These are phyloP conservation scores for Lagodon rhomboides DNA, from an alignment of 2,797 vertebrate species.

Conservation along the genomic window DNA sequence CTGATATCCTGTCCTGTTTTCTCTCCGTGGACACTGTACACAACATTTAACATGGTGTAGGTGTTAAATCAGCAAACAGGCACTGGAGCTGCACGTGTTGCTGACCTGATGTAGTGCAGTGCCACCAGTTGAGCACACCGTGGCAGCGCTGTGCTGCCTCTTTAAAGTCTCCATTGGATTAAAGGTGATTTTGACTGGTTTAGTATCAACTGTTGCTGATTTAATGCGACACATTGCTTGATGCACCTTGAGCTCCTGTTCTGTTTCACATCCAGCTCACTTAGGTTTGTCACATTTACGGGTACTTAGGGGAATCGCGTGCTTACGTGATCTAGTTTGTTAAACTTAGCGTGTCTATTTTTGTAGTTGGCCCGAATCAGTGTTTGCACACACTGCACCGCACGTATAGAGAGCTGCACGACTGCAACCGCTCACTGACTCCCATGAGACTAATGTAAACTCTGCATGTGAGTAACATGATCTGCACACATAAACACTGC, in stretches of 20 bases:
- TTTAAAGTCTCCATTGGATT: neutral
- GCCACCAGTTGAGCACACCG: slow-evolving; percentile 63
- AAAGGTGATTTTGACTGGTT: slow-evolving; percentile 29
- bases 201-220: slow-evolving; percentile 31
- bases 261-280: slow-evolving; percentile 9
- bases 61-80: neutral
- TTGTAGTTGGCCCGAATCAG: slow-evolving; percentile 39
- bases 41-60: neutral
- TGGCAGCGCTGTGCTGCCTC: slow-evolving; percentile 70
- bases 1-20: slow-evolving; percentile 12
- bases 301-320: neutral
- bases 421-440: slow-evolving; percentile 42
- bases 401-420: slow-evolving; percentile 12
- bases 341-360: slow-evolving; percentile 67
- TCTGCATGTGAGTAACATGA: slow-evolving; percentile 60
- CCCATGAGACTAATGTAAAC: slow-evolving; percentile 47
- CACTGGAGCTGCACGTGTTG: neutral
- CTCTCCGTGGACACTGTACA: neutral
- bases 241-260: neutral
- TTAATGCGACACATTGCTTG: slow-evolving; percentile 11
- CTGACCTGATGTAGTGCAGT: slow-evolving; percentile 54
- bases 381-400: slow-evolving; percentile 20
- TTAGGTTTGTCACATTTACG: slow-evolving; percentile 29
- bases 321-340: slow-evolving; percentile 43
- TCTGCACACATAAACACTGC: slow-evolving; percentile 44